Percentiles rank a stretch among this genome's conserved stretches.
Evolutionary conservation across 1,140 invertebrate species (phyloP).

Genomic region (Drosophila guanche): DNA sequence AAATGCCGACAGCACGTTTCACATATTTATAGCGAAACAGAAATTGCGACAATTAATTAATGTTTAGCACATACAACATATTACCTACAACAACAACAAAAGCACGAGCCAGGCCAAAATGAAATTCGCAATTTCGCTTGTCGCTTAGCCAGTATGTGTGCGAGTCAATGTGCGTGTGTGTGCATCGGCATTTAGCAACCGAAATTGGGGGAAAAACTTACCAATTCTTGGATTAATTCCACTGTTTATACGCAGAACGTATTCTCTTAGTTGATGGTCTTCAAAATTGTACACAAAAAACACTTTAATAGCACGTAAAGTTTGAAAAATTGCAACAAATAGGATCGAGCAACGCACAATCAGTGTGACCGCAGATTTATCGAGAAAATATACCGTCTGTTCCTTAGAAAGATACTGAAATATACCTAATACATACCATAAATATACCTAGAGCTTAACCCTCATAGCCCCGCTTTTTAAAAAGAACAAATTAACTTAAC

Average conservation of each 20-base stretch:
- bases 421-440: background rate
- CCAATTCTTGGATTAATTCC: slow-evolving; percentile 18
- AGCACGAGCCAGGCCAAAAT: slow-evolving; percentile 29
- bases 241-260: slow-evolving; percentile 22
- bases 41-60: slow-evolving; percentile 53
- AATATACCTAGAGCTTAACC: too few relatives aligned
- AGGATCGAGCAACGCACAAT: slow-evolving; percentile 22
- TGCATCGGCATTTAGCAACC: slow-evolving; percentile 17
- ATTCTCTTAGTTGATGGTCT: background rate
- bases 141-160: slow-evolving; percentile 23
- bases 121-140: slow-evolving; percentile 66
- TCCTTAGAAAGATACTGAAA: background rate
- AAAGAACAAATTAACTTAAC: too few relatives aligned
- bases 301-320: slow-evolving; percentile 17
- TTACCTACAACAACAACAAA: slow-evolving; percentile 15
- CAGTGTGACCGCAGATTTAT: slow-evolving; percentile 16
- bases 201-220: slow-evolving; percentile 39
- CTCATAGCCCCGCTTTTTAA: too few relatives aligned
- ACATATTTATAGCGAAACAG: slow-evolving; percentile 38
- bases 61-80: slow-evolving; percentile 49
- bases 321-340: slow-evolving; percentile 17
- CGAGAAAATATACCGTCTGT: background rate
- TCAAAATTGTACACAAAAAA: slow-evolving; percentile 4
- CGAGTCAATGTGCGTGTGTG: slow-evolving; percentile 16
- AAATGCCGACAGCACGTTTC: slow-evolving; percentile 34